Evolutionary conservation across 35 echinoderm and acorn worm genomes (phyloP).

Genomic region (Apostichopus japonicus): DNA sequence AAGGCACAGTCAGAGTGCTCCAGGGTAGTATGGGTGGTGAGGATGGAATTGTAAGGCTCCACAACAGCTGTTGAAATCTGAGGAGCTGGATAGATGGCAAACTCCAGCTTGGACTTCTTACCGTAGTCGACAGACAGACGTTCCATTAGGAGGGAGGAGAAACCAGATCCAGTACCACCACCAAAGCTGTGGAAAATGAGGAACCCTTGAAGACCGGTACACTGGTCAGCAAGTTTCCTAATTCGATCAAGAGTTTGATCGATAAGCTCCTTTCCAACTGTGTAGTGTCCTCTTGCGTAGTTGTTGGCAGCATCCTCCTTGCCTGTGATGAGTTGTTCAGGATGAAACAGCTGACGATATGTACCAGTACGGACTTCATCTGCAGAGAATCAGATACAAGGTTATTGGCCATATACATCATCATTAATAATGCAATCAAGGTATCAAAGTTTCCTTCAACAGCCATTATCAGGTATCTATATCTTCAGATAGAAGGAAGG

Average conservation of each 20-base stretch:
- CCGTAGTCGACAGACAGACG: slow-evolving; percentile 22
- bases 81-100: slow-evolving; percentile 78
- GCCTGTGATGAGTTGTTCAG: background rate
- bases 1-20: slow-evolving; percentile 91
- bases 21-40: slow-evolving; percentile 83
- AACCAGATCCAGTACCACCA: background rate
- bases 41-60: slow-evolving; percentile 87
- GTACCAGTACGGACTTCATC: background rate
- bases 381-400: background rate
- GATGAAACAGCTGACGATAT: too few species aligned
- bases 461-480: too few species aligned
- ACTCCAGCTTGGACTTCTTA: too few species aligned
- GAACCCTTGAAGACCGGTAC: too few species aligned
- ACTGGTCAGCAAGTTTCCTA: background rate
- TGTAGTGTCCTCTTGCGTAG: slow-evolving; percentile 13
- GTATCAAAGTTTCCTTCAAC: too few species aligned
- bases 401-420: too few species aligned
- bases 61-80: slow-evolving; percentile 83
- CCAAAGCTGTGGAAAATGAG: too few species aligned
- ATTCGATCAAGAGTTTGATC: slow-evolving; percentile 17
- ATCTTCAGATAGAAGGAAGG: too few species aligned
- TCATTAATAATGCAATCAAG: too few species aligned
- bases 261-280: slow-evolving; percentile 28
- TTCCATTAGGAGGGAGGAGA: slow-evolving; percentile 87
- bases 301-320: background rate